Conservation (phyloP, 2,888 invertebrate species). For the Melieria omissa region DNA sequence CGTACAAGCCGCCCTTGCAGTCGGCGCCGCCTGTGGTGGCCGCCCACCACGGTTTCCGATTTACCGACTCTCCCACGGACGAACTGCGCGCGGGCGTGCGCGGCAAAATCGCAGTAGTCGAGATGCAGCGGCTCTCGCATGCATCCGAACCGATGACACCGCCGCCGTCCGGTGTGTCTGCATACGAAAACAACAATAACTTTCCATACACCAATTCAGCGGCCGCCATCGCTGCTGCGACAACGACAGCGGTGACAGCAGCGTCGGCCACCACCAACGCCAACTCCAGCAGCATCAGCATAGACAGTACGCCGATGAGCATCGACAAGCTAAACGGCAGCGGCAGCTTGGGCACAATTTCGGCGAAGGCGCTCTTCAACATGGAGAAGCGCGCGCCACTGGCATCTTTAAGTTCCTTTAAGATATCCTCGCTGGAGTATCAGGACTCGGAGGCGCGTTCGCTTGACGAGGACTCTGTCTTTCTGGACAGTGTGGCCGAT, state of each 20-base stretch:
- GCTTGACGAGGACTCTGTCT: constrained; percentile 85
- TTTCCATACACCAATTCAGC: constrained; percentile 53
- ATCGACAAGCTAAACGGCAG: constrained; percentile 59
- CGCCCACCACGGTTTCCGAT: constrained; percentile 52
- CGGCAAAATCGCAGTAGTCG: constrained; percentile 60
- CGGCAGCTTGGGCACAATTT: constrained; percentile 56
- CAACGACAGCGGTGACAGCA: constrained; percentile 56
- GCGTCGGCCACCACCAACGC: constrained; percentile 53
- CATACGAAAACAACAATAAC: constrained; percentile 59
- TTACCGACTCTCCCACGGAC: constrained; percentile 58
- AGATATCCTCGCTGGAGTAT: constrained; percentile 75
- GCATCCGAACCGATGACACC: constrained; percentile 40
- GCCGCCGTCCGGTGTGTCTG: constrained; percentile 37
- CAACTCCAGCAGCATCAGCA: constrained; percentile 60
- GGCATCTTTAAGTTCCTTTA: constrained; percentile 83
- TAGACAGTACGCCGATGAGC: constrained; percentile 59
- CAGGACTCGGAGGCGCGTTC: constrained; percentile 79
- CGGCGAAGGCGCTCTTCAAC: constrained; percentile 62
- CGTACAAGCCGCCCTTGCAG: constrained; percentile 30
- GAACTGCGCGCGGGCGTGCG: constrained; percentile 61
- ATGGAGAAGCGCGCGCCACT: constrained; percentile 75
- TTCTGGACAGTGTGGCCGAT: constrained; percentile 77
- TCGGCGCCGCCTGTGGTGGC: constrained; percentile 39
- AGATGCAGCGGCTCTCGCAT: constrained; percentile 51
- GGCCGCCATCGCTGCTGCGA: constrained; percentile 49